phyloP scores from a whole-genome alignment of 2,113 vertebrate genomes.

The Odocoileus virginianus region DNA sequence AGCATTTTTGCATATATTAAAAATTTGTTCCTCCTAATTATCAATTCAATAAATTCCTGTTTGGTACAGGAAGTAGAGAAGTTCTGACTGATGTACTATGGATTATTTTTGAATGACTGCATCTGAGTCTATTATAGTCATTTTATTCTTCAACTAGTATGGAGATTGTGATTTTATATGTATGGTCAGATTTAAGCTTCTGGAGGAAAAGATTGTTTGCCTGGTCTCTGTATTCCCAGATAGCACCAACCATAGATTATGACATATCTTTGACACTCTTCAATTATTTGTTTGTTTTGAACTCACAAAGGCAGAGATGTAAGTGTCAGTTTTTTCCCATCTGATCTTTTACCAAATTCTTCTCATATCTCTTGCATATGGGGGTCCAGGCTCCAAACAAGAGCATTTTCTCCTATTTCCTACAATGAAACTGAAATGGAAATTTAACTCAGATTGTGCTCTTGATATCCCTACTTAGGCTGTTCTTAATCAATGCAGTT shows the following conservation, averaged over 20 bases:
- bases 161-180: background rate
- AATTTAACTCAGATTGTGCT: constrained; percentile 68
- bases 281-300: background rate
- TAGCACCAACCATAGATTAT: background rate
- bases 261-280: background rate
- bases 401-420: constrained; percentile 64
- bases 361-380: constrained; percentile 39
- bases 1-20: background rate
- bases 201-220: background rate
- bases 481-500: constrained; percentile 79
- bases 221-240: background rate
- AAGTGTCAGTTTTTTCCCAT: background rate
- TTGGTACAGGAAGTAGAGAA: background rate
- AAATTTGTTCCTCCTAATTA: background rate
- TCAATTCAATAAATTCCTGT: background rate
- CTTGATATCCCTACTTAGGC: constrained; percentile 52
- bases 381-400: constrained; percentile 37
- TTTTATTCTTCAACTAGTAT: background rate
- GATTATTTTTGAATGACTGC: background rate
- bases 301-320: background rate
- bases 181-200: background rate
- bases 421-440: constrained; percentile 62
- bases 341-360: constrained; percentile 38
- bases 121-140: background rate
- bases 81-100: background rate